Percentiles rank a stretch among this genome's conserved stretches.
phyloP scores from a whole-genome alignment of 2,888 invertebrate genomes.

The Stenotaenia linearis region DNA sequence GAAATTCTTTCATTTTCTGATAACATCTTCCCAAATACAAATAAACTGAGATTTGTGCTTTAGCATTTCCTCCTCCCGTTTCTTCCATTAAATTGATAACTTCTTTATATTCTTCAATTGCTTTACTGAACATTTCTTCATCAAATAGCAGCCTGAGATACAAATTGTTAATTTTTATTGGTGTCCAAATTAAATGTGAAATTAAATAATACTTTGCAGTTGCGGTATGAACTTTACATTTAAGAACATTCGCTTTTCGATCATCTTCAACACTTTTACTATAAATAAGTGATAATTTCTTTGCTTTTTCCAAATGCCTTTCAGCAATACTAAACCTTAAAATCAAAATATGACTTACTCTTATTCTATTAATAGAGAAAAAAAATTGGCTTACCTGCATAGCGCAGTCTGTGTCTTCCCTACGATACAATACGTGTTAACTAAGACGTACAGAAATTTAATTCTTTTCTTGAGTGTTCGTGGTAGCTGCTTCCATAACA shows the following conservation, averaged over 20 bases:
- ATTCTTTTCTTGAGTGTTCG: not conserved
- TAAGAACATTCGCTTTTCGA: not conserved
- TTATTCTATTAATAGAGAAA: too few relatives aligned
- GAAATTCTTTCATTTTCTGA: not conserved
- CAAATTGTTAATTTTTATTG: not conserved
- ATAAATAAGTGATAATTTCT: not conserved
- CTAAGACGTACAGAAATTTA: not conserved
- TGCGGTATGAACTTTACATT: not conserved
- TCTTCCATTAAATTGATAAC: not conserved
- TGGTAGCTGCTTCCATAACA: not conserved
- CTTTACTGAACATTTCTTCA: not conserved
- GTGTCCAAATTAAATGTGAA: not conserved
- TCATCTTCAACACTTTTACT: not conserved
- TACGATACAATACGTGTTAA: not conserved
- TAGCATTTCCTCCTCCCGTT: not conserved
- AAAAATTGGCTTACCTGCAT: not conserved
- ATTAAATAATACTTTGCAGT: not conserved
- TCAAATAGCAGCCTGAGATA: not conserved
- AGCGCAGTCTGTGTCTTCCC: not conserved
- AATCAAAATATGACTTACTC: not conserved
- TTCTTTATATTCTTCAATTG: not conserved
- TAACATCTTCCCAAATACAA: not conserved
- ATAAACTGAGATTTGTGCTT: not conserved
- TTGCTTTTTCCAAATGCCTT: not conserved
- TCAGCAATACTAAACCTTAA: not conserved